Evolutionary conservation across 2,888 invertebrate genomes (phyloP), one percentile per base, ranked within the genome.

Genomic region (Myopa tessellatipennis): DNA sequence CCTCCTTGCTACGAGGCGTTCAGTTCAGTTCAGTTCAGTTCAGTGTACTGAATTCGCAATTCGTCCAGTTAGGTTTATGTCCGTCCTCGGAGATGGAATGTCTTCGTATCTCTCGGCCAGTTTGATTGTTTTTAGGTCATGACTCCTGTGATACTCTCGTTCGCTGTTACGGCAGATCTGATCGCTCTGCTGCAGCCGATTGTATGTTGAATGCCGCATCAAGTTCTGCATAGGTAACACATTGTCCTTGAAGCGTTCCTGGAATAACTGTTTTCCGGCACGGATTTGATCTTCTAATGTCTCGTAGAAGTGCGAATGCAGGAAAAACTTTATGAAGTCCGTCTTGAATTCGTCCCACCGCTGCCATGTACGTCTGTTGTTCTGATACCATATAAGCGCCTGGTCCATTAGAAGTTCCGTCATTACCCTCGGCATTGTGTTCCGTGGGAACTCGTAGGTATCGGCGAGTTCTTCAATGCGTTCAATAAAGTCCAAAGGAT

Each of bases 401-500:
- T n/a, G n/a, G n/a, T n/a, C n/a, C n/a, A n/a, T n/a, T n/a, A n/a
- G n/a, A n/a, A n/a, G n/a, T n/a, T n/a, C n/a, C n/a, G n/a, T n/a
- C n/a, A n/a, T n/a, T n/a, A n/a, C n/a, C n/a, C n/a, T n/a, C n/a
- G n/a, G n/a, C n/a, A n/a, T n/a, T n/a, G n/a, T n/a, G n/a, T n/a
- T n/a, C n/a, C n/a, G n/a, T n/a, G n/a, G n/a, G n/a, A n/a, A n/a
- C n/a, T n/a, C n/a, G n/a, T n/a, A n/a, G n/a, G n/a, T n/a, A n/a
- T n/a, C n/a, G n/a, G n/a, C n/a, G n/a, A n/a, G n/a, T n/a, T n/a
- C n/a, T n/a, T n/a, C n/a, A n/a, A 6, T 38, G 16, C 70, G 70
- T 40, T 69, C 40, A 7, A 69, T 69, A n/a, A 69, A 69, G 4
- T 8, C 70, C 18, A 69, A 6, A 6, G 70, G 45, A n/a, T 69